A percentile compares a stretch with the other conserved stretches of the same genome.
phyloP scores from a whole-genome alignment of 2,797 vertebrate species.

The Melanogrammus aeglefinus region DNA sequence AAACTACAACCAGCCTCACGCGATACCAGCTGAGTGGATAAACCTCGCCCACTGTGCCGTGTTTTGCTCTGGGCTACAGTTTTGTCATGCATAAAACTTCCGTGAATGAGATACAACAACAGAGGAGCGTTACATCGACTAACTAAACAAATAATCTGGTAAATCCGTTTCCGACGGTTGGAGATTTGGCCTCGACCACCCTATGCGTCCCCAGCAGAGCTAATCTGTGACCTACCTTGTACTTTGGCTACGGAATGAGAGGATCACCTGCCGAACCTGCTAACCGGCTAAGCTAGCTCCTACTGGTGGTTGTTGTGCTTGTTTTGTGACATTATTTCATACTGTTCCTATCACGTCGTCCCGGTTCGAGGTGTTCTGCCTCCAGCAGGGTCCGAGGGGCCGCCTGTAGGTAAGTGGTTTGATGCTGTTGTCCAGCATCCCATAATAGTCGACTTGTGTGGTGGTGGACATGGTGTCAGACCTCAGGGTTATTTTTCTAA shows the following conservation, averaged over 20 bases:
- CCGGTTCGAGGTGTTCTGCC: background rate
- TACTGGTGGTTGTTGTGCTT: background rate
- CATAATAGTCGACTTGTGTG: background rate
- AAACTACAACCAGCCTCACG: constrained; percentile 50
- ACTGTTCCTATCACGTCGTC: background rate
- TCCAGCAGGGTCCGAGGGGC: background rate
- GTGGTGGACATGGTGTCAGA: background rate
- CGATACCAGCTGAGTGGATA: constrained; percentile 3
- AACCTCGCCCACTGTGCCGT: constrained; percentile 31
- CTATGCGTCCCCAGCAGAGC: background rate
- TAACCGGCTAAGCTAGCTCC: constrained; percentile 28
- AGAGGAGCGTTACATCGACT: background rate
- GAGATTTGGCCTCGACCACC: background rate
- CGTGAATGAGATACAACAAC: constrained; percentile 39
- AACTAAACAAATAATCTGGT: background rate
- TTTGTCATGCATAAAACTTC: constrained; percentile 54
- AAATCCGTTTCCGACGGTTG: background rate
- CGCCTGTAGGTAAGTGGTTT: background rate
- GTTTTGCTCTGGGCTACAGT: constrained; percentile 18
- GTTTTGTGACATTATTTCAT: background rate
- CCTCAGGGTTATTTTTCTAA: no score
- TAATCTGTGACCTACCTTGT: background rate
- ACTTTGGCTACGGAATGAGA: constrained; percentile 13
- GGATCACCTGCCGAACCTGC: constrained; percentile 43
- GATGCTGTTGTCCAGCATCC: background rate